Conservation (phyloP, 2,797 vertebrate genomes). For the Sebastes umbrosus region DNA sequence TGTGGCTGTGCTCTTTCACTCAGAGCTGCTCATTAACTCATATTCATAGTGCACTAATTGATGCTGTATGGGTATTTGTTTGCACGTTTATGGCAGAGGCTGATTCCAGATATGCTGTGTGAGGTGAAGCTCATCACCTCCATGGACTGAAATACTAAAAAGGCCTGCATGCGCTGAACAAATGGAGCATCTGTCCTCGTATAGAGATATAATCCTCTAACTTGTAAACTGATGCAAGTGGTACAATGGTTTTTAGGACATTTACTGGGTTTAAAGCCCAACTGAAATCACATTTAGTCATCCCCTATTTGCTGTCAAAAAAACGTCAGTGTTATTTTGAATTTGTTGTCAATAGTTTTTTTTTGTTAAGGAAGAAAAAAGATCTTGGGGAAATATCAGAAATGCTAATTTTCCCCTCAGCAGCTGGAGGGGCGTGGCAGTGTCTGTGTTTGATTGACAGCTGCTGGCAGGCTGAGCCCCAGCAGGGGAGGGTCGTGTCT, state of each 20-base stretch:
- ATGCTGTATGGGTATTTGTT: constrained; percentile 31
- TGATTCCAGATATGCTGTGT: not conserved
- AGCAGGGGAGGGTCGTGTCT: not conserved
- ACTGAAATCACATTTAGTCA: not conserved
- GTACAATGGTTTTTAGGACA: not conserved
- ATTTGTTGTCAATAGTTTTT: too few relatives aligned
- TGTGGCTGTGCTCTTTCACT: constrained; percentile 37
- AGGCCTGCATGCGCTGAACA: not conserved
- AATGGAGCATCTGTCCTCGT: not conserved
- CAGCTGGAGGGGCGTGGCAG: too few relatives aligned
- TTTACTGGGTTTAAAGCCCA: not conserved
- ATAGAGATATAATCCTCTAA: not conserved
- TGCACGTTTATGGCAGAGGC: not conserved
- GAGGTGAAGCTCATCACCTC: not conserved
- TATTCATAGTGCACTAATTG: constrained; percentile 44
- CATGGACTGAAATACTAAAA: not conserved
- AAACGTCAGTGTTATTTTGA: too few relatives aligned
- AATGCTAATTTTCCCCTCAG: too few relatives aligned
- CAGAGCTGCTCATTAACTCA: constrained; percentile 32
- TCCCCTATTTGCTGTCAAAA: not conserved
- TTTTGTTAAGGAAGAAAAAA: too few relatives aligned
- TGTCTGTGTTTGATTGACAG: too few relatives aligned
- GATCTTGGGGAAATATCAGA: too few relatives aligned
- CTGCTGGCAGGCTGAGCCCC: not conserved
- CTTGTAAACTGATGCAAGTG: not conserved